Evolutionary conservation across 92 coral and sea anemone genomes (phyloP).

Genomic region (Zoanthus sansibaricus): DNA sequence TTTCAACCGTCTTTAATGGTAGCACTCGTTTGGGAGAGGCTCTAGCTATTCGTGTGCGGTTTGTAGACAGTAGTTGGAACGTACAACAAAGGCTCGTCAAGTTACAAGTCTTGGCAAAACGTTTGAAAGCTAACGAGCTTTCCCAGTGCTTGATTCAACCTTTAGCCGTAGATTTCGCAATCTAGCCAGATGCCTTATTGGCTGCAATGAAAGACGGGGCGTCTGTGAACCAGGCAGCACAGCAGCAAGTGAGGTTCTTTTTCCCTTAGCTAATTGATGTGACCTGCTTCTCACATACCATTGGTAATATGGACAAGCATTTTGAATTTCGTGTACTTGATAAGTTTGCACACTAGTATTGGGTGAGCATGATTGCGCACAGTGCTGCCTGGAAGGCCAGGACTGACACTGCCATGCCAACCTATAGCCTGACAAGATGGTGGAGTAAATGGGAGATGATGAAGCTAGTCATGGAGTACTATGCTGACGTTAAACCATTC

Average conservation of each 20-base stretch:
- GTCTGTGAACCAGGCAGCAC: conserved; percentile 36
- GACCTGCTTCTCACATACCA: conserved; percentile 27
- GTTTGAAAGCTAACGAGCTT: conserved; percentile 53
- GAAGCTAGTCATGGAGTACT: too few relatives aligned
- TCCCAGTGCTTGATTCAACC: conserved; percentile 71
- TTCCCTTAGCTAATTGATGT: neutral
- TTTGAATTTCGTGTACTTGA: too few relatives aligned
- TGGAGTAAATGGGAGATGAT: neutral
- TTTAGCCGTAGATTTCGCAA: conserved; percentile 63
- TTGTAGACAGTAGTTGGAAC: conserved; percentile 64
- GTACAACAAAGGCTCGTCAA: conserved; percentile 66
- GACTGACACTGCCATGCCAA: conserved; percentile 32
- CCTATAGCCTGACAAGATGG: conserved; percentile 13
- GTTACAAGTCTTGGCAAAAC: conserved; percentile 59
- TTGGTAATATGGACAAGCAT: too few relatives aligned
- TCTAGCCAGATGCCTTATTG: conserved; percentile 62
- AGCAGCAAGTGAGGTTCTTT: conserved; percentile 35
- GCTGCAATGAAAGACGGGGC: conserved; percentile 42
- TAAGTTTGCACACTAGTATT: too few relatives aligned
- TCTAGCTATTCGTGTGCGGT: conserved; percentile 61
- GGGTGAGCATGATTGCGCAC: neutral
- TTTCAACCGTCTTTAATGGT: conserved; percentile 28
- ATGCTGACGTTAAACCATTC: too few relatives aligned
- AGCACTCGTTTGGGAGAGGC: conserved; percentile 63
- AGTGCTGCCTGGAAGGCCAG: conserved; percentile 36